These are phyloP conservation scores for Neopelma chrysocephalum DNA, from an alignment of 2,797 vertebrate species.

Conservation along the genomic window DNA sequence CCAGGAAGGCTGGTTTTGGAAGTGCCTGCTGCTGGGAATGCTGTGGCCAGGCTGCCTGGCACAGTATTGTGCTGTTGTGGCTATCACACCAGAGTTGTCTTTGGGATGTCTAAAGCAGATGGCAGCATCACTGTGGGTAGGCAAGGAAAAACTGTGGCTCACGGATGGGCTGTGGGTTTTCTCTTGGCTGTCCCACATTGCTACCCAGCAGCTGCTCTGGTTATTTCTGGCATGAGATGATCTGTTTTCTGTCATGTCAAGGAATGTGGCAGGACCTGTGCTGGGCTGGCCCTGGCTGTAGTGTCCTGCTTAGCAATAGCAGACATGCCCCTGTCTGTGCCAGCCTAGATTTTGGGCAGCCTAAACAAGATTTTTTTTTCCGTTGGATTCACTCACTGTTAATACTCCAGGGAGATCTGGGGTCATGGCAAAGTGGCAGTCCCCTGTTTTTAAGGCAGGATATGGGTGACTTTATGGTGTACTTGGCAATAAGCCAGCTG, in stretches of 20 bases:
- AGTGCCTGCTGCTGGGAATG: not conserved
- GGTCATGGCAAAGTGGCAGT: accelerated
- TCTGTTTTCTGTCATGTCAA: not conserved
- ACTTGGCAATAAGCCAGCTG: not conserved
- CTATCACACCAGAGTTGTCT: not conserved
- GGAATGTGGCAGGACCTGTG: not conserved
- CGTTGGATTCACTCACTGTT: not conserved
- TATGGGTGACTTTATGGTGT: not conserved
- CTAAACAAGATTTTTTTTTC: not conserved
- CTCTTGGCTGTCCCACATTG: not conserved
- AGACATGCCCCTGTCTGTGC: accelerated
- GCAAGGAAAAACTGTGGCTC: not conserved
- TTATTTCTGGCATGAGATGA: not conserved
- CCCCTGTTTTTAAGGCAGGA: not conserved
- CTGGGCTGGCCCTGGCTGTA: not conserved
- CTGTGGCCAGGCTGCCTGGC: not conserved
- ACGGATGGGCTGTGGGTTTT: not conserved
- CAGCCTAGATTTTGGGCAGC: not conserved
- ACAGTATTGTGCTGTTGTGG: not conserved
- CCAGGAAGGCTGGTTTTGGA: not conserved
- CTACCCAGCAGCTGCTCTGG: not conserved
- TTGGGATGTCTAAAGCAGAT: not conserved
- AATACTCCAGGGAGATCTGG: not conserved
- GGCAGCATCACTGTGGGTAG: not conserved
- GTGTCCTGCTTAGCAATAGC: not conserved